Base-by-base conservation (phyloP, 2,113 vertebrate genomes). In the Esox niger region DNA sequence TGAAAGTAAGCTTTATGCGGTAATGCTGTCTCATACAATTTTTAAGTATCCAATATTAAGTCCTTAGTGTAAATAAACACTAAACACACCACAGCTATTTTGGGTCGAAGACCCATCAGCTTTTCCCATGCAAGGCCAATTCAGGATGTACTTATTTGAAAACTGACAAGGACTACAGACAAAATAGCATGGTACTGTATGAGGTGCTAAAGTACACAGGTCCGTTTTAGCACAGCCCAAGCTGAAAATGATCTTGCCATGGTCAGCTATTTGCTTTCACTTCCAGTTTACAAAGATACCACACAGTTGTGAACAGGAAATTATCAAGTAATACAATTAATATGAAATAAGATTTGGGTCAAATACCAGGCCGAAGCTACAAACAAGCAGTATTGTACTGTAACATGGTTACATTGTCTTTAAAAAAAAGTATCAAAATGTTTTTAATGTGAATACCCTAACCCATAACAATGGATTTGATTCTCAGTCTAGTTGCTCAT, bases 181-280 rank as follows among this genome's bases (percentile, higher is more conserved):
- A 23, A 2, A 59, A 59, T 6, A 59, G 17, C 29, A 30, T 17
- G 29, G 21, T 46, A 64, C 23, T 64, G 57, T 32, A 62, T 60
- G 29, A 54, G 33, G 66, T 2, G 23, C 29, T 68, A 59, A 25
- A 64, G 52, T 69, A 67, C 27, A 30, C n/a, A 6, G 9, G 30
- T 67, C 68, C 68, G 63, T 29, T 38, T 61, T 70, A 71, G 56
- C 46, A 55, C 56, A 60, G 77, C 57, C 54, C 73, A 79, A 80
- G 69, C 57, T 63, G 60, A 10, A 70, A 84, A 78, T 68, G 26
- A 71, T 64, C 70, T 33, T 27, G 64, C 73, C 62, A 7, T 52
- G 70, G 31, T 49, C 17, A 59, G 27, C 13, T 8, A 70, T 68
- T 62, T 30, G 38, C 54, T 32, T 30, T 15, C 38, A 32, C 27